phyloP scores from a whole-genome alignment of 2,113 vertebrate genomes.

The Erinaceus europaeus region DNA sequence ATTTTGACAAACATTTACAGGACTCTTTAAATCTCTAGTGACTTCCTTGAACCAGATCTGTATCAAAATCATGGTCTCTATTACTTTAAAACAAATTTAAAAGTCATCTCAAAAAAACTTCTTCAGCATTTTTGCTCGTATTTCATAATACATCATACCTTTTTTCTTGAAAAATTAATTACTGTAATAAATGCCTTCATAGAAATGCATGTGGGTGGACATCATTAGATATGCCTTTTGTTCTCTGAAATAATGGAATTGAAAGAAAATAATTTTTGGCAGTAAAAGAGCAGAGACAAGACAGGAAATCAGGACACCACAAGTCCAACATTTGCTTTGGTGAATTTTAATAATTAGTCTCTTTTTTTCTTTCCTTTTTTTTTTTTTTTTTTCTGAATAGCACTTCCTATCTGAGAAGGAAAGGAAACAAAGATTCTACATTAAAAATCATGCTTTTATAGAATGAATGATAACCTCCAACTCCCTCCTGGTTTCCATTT shows the following conservation, averaged over 20 bases:
- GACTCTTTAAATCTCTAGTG: not conserved
- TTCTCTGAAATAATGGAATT: conserved; percentile 35
- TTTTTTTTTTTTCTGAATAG: not conserved
- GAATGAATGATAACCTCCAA: not conserved
- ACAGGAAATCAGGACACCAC: not conserved
- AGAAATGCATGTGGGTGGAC: not conserved
- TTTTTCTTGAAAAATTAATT: conserved; percentile 57
- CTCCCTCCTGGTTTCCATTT: not conserved
- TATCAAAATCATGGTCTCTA: not conserved
- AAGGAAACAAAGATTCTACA: not conserved
- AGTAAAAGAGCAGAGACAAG: conserved; percentile 18
- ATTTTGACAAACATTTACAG: not conserved
- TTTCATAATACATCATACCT: conserved; percentile 27
- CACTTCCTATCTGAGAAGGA: not conserved
- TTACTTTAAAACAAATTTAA: not conserved
- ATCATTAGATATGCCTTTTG: conserved; percentile 11
- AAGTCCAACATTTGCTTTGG: not conserved
- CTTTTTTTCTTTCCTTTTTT: no score
- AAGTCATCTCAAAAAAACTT: not conserved
- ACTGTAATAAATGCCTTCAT: conserved; percentile 30
- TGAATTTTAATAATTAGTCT: conserved; percentile 22
- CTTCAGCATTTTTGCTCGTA: not conserved
- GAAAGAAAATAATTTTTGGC: not conserved
- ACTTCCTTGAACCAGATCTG: not conserved
- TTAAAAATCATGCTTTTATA: not conserved